Conservation (phyloP, 2,113 vertebrate genomes). For the Perca fluviatilis region DNA sequence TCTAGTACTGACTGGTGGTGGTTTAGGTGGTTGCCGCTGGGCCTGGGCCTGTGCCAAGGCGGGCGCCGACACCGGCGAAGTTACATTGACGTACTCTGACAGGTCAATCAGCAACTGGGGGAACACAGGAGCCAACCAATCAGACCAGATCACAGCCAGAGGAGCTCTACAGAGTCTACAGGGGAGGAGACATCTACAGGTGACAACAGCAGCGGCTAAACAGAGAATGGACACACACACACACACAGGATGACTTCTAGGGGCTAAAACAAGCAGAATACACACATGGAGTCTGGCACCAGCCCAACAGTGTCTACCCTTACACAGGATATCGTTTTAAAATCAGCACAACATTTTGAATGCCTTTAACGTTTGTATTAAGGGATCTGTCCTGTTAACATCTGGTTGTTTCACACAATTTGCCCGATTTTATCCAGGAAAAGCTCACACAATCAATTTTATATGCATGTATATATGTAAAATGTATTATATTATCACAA, state of each 20-base stretch:
- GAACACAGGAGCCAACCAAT: conserved; percentile 79
- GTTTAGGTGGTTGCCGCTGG: conserved; percentile 67
- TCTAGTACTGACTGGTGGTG: conserved; percentile 64
- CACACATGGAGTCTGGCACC: neutral
- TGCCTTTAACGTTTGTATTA: neutral
- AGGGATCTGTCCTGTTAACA: neutral
- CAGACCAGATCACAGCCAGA: conserved; percentile 62
- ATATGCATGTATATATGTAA: too few species aligned
- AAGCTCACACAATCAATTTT: too few species aligned
- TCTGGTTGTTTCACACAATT: neutral
- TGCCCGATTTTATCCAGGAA: neutral
- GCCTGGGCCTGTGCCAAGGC: conserved; percentile 47
- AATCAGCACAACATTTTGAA: conserved; percentile 19
- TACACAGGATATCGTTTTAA: neutral
- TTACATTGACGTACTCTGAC: conserved; percentile 75
- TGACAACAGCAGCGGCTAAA: conserved; percentile 14
- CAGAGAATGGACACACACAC: conserved; percentile 29
- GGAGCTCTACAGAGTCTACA: conserved; percentile 32
- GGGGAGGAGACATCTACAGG: conserved; percentile 27
- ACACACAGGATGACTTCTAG: neutral
- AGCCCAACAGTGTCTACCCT: conserved; percentile 28
- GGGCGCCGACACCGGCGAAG: conserved; percentile 42
- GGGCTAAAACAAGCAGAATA: neutral
- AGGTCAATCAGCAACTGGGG: conserved; percentile 79
- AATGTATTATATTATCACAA: too few species aligned